phyloP scores from a whole-genome alignment of 2,888 invertebrate genomes.

The Ommatoiulus sabulosus region DNA sequence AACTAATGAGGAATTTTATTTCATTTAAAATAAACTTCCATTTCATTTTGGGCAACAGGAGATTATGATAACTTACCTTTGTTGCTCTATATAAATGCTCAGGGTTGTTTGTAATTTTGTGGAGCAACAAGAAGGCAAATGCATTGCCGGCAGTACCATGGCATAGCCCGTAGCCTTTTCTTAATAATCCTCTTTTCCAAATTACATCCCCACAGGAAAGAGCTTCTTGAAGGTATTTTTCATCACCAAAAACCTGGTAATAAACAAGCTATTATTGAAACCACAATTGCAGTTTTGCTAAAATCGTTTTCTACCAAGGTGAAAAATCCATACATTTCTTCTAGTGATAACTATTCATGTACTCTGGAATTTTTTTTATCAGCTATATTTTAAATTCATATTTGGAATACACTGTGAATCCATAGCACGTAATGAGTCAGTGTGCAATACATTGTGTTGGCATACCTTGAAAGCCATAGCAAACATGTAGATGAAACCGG shows the following conservation, averaged over 20 bases:
- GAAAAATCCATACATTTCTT: too few species aligned
- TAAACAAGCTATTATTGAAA: background rate
- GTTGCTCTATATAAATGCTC: conserved; percentile 79
- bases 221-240: conserved; percentile 79
- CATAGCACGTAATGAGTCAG: too few species aligned
- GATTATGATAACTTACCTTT: conserved; percentile 64
- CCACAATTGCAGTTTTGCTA: too few species aligned
- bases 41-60: background rate
- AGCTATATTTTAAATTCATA: too few species aligned
- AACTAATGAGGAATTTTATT: conserved; percentile 72
- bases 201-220: conserved; percentile 79
- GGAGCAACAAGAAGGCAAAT: conserved; percentile 83
- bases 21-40: background rate
- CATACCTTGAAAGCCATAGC: conserved; percentile 76
- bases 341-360: too few species aligned
- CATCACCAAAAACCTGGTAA: conserved; percentile 76
- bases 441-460: background rate
- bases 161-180: conserved; percentile 88
- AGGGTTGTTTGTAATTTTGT: conserved; percentile 81
- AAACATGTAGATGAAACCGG: conserved; percentile 79
- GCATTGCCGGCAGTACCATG: conserved; percentile 91
- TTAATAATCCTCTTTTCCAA: conserved; percentile 83
- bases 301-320: background rate
- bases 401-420: too few species aligned
- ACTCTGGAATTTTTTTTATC: too few species aligned